These are phyloP conservation scores for Stenurella melanura DNA, from an alignment of 2,888 invertebrate genomes.

Conservation along the genomic window DNA sequence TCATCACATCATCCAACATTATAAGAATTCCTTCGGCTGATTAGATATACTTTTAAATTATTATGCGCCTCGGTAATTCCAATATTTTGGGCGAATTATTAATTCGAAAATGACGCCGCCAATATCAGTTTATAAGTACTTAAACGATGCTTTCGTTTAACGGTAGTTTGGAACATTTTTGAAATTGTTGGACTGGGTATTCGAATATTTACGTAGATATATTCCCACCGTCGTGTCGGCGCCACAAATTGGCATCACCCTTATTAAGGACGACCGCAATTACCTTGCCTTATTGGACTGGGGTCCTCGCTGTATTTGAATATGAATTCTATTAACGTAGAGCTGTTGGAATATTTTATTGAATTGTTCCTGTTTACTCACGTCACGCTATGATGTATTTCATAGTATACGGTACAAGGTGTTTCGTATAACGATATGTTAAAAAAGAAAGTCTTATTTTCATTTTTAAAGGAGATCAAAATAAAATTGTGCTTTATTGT, in stretches of 20 bases:
- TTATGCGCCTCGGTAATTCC: not conserved
- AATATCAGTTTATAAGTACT: constrained; percentile 1
- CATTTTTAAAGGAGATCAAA: too few relatives aligned
- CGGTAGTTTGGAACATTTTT: constrained; percentile 58
- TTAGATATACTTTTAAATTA: not conserved
- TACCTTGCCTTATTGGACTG: constrained; percentile 14
- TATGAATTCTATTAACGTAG: not conserved
- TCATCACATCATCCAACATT: not conserved
- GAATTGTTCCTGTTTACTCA: not conserved
- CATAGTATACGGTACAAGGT: too few relatives aligned
- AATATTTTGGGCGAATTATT: constrained; percentile 39
- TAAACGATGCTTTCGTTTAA: constrained; percentile 15
- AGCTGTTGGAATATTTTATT: not conserved
- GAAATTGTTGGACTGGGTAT: constrained; percentile 53
- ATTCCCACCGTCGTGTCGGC: constrained; percentile 67
- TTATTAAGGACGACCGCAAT: constrained; percentile 33
- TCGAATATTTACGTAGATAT: constrained; percentile 42
- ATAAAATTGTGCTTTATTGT: too few relatives aligned
- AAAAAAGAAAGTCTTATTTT: too few relatives aligned
- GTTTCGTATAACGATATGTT: too few relatives aligned
- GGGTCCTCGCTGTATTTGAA: constrained; percentile 20
- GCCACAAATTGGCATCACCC: constrained; percentile 66
- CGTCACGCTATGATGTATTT: too few relatives aligned
- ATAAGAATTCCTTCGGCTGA: not conserved
- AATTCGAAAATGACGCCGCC: constrained; percentile 49